Evolutionary conservation across 2,113 vertebrate genomes (phyloP).

Genomic region (Rhinolophus ferrumequinum): DNA sequence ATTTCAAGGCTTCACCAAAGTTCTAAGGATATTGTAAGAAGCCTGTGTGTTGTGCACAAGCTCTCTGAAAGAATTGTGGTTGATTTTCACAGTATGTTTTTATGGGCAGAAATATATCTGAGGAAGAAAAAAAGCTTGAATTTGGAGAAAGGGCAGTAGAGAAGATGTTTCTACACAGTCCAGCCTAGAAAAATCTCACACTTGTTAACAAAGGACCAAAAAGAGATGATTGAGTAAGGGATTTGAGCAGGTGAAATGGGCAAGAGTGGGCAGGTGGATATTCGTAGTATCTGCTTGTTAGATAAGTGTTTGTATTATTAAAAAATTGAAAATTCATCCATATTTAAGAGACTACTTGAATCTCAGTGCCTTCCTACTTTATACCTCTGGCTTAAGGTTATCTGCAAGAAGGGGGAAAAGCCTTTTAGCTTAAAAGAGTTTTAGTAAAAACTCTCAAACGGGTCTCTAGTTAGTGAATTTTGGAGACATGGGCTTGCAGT

Average conservation of each 20-base stretch:
- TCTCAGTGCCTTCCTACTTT: not conserved
- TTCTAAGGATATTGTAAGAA: constrained; percentile 42
- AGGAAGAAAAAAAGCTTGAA: constrained; percentile 1
- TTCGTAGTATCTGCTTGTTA: not conserved
- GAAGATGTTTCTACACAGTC: not conserved
- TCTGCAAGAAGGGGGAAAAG: constrained; percentile 22
- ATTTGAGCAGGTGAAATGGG: not conserved
- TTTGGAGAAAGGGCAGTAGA: not conserved
- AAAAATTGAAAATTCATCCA: constrained; percentile 8
- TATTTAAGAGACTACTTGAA: constrained; percentile 16
- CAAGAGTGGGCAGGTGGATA: not conserved
- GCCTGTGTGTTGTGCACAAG: not conserved
- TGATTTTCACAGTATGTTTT: constrained; percentile 42
- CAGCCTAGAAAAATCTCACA: constrained; percentile 37
- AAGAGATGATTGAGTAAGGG: not conserved
- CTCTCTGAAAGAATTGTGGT: constrained; percentile 10
- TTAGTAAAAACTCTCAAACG: constrained; percentile 52
- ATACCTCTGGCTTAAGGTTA: constrained; percentile 13
- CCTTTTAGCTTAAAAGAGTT: constrained; percentile 22
- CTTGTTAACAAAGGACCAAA: constrained; percentile 2
- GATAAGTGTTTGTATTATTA: constrained; percentile 43
- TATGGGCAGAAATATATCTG: not conserved
- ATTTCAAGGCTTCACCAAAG: constrained; percentile 17
- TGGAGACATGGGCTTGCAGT: not conserved
- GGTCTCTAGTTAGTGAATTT: constrained; percentile 43